A percentile compares a stretch with the other conserved stretches of the same genome.
Evolutionary conservation across 2,888 invertebrate genomes (phyloP).

Genomic region (Amiota communis): DNA sequence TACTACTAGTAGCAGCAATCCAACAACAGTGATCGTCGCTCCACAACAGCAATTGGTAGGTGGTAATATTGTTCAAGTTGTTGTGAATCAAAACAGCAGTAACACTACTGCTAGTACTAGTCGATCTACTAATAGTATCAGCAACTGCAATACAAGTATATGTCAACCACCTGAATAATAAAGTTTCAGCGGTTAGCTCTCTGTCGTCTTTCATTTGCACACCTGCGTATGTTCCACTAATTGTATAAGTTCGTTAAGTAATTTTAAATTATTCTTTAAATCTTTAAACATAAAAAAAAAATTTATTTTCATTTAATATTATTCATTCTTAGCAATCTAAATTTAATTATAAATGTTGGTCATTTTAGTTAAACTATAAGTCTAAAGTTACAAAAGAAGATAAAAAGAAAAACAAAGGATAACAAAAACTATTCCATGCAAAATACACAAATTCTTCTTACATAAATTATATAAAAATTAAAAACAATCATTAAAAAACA

Average conservation of each 20-base stretch:
- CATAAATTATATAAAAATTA: not conserved
- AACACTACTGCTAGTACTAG: slow-evolving; percentile 34
- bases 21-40: slow-evolving; percentile 28
- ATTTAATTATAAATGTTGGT: slow-evolving; percentile 11
- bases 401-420: not conserved
- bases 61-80: not conserved
- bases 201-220: slow-evolving; percentile 11
- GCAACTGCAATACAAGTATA: slow-evolving; percentile 8
- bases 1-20: not conserved
- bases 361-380: not conserved
- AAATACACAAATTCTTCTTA: not conserved
- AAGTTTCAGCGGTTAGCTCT: slow-evolving; percentile 9
- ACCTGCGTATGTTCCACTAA: slow-evolving; percentile 4
- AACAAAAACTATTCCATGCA: too few species aligned
- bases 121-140: slow-evolving; percentile 10
- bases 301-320: too few species aligned
- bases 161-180: slow-evolving; percentile 7
- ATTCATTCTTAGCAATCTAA: not conserved
- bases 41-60: slow-evolving; percentile 28
- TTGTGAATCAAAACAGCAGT: not conserved
- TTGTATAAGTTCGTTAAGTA: slow-evolving; percentile 29
- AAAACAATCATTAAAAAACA: not conserved
- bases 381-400: not conserved
- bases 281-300: not conserved
- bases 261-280: slow-evolving; percentile 18